phyloP scores from a whole-genome alignment of 1,140 invertebrate species.

The Tetraneura akinire region DNA sequence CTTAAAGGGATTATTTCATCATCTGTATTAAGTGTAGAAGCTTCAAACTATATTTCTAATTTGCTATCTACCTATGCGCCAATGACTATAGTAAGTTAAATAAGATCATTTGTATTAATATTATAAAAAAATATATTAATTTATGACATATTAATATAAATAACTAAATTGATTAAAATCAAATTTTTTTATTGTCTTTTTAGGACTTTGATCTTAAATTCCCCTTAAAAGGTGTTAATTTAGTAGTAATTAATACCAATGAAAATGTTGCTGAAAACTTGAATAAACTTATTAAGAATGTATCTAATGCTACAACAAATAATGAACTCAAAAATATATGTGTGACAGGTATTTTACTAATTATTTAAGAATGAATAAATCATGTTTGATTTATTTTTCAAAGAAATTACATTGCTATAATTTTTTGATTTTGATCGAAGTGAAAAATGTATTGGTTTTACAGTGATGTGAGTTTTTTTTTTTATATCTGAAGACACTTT shows the following conservation, averaged over 20 bases:
- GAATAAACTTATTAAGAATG: constrained; percentile 8
- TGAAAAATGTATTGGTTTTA: too few relatives aligned
- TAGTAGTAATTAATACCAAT: constrained; percentile 6
- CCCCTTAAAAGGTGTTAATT: neutral
- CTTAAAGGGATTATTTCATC: constrained; percentile 5
- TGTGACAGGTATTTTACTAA: neutral
- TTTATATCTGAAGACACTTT: too few relatives aligned
- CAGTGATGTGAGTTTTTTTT: too few relatives aligned
- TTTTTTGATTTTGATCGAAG: too few relatives aligned
- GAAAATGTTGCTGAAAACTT: constrained; percentile 9
- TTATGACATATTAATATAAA: neutral
- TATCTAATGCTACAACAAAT: neutral
- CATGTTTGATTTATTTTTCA: too few relatives aligned
- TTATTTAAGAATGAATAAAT: too few relatives aligned
- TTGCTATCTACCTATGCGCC: constrained; percentile 28
- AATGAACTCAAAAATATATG: neutral
- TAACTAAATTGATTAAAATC: too few relatives aligned
- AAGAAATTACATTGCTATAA: too few relatives aligned
- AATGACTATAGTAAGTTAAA: constrained; percentile 23
- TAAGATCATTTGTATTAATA: neutral
- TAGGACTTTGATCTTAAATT: constrained; percentile 15
- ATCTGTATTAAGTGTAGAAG: neutral
- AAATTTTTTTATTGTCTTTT: constrained; percentile 10
- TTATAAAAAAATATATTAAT: neutral
- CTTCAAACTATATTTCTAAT: constrained; percentile 1